A percentile compares a stretch with the other conserved stretches of the same genome.
phyloP scores from a whole-genome alignment of 2,888 invertebrate genomes.

The Drosophila emarginata region DNA sequence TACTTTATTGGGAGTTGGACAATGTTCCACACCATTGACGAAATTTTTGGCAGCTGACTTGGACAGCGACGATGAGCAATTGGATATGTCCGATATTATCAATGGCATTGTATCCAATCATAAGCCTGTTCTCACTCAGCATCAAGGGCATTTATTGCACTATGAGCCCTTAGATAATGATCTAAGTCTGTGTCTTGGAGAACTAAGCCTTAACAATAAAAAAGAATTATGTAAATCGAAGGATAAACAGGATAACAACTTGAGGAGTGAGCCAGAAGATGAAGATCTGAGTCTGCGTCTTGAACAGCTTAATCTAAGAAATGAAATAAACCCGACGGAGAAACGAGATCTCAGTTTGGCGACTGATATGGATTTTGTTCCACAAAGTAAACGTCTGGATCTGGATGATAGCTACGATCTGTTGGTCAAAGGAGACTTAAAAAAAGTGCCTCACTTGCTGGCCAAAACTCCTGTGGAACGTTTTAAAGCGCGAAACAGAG shows the following conservation, averaged over 20 bases:
- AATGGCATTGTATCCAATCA: constrained; percentile 82
- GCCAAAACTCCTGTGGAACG: constrained; percentile 65
- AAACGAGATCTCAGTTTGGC: constrained; percentile 48
- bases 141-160: constrained; percentile 67
- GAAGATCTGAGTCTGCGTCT: background rate
- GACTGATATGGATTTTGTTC: background rate
- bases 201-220: constrained; percentile 37
- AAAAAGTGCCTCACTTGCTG: constrained; percentile 26
- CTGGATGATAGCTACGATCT: constrained; percentile 79
- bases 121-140: constrained; percentile 53
- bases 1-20: constrained; percentile 12
- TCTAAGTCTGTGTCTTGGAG: constrained; percentile 51
- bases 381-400: constrained; percentile 55
- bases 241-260: background rate
- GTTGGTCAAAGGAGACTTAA: constrained; percentile 56
- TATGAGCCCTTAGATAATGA: constrained; percentile 66
- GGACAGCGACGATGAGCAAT: constrained; percentile 81
- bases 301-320: background rate
- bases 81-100: constrained; percentile 84
- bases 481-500: constrained; percentile 61
- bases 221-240: background rate
- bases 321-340: background rate
- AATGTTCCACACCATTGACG: constrained; percentile 78
- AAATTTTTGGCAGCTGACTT: constrained; percentile 74
- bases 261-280: background rate